Evolutionary conservation across 2,888 invertebrate genomes (phyloP).

Genomic region (Yponomeuta plumbellus): DNA sequence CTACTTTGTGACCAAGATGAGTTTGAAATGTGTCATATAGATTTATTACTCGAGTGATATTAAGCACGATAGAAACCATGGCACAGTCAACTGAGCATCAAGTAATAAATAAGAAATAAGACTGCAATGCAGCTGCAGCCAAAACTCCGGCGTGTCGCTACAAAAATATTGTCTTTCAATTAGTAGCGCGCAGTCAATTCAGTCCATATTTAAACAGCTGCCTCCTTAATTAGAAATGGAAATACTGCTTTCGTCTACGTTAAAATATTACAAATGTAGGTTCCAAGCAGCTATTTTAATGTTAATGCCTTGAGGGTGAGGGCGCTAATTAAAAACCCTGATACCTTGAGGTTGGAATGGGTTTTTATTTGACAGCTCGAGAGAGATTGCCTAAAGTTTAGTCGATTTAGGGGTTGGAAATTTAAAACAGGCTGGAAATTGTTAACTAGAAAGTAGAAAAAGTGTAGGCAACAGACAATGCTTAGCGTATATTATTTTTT

Average conservation of each 20-base stretch:
- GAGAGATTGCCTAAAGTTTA: constrained; percentile 17
- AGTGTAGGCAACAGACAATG: no score
- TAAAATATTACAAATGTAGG: constrained; percentile 4
- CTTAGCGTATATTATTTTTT: no score
- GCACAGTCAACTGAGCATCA: no score
- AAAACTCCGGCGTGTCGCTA: not conserved
- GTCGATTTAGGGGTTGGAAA: constrained; percentile 8
- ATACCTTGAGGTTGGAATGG: not conserved
- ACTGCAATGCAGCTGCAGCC: not conserved
- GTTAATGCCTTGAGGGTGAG: not conserved
- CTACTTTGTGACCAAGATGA: no score
- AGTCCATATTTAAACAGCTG: constrained; percentile 53
- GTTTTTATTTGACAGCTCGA: constrained; percentile 15
- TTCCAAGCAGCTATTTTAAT: not conserved
- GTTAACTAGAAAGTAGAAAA: no score
- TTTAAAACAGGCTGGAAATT: no score
- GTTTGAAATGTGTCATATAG: no score
- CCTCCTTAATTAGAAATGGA: constrained; percentile 42
- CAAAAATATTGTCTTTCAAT: constrained; percentile 66
- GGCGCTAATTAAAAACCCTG: constrained; percentile 1
- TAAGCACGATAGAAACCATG: no score
- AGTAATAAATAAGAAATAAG: not conserved
- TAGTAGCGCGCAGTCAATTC: constrained; percentile 37
- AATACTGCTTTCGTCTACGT: constrained; percentile 35
- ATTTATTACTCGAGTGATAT: no score